Conservation (phyloP, 2,797 vertebrate genomes). For the Hypotaenidia okinawae region DNA sequence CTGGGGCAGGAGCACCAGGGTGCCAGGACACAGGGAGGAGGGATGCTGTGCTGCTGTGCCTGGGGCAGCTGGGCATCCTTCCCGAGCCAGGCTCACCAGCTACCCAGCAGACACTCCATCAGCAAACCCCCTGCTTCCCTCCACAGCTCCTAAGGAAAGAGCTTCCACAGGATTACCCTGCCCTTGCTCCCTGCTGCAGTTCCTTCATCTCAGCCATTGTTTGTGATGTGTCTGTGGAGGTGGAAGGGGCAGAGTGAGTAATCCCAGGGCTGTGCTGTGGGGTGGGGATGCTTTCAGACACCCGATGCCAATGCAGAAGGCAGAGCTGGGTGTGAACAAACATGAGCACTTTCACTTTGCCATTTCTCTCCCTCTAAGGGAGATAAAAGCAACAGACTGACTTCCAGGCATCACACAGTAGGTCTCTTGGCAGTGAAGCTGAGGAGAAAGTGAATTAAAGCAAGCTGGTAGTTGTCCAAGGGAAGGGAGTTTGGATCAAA, state of each 20-base stretch:
- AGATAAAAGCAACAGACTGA: background rate
- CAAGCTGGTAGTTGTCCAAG: slow-evolving; percentile 11
- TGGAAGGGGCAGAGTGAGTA: background rate
- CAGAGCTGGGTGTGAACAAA: background rate
- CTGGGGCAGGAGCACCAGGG: no score
- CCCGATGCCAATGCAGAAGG: background rate
- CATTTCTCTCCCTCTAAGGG: background rate
- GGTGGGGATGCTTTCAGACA: background rate
- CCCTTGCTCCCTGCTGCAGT: background rate
- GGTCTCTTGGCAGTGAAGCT: slow-evolving; percentile 10
- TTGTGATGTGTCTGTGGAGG: rapidly evolving
- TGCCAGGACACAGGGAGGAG: rapidly evolving
- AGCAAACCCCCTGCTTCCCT: background rate
- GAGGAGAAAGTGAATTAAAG: background rate
- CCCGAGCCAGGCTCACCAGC: background rate
- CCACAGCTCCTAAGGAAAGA: background rate
- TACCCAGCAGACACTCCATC: background rate
- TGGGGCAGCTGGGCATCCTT: background rate
- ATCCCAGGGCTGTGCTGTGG: rapidly evolving
- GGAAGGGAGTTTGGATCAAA: background rate
- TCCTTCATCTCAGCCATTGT: background rate
- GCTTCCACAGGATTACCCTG: rapidly evolving
- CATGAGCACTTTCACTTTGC: rapidly evolving
- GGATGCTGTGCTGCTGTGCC: rapidly evolving
- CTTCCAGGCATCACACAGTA: slow-evolving; percentile 8